Evolutionary conservation across 2,113 vertebrate species (phyloP).

Genomic region (Lophochroa leadbeateri): DNA sequence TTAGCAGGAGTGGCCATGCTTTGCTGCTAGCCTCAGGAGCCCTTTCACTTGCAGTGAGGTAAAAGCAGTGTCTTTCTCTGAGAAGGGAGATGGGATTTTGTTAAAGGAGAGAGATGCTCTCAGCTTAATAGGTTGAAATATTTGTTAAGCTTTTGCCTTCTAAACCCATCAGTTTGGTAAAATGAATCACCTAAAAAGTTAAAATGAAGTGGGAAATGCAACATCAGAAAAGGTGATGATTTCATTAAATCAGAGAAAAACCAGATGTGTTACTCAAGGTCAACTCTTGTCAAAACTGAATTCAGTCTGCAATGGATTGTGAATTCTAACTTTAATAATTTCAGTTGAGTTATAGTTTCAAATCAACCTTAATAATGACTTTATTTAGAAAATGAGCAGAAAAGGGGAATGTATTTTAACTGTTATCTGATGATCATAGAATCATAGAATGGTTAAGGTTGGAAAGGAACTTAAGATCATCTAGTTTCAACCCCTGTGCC

Average conservation of each 20-base stretch:
- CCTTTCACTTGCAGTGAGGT: background rate
- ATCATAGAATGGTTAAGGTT: background rate
- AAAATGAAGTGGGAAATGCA: background rate
- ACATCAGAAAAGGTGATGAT: background rate
- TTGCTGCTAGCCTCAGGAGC: fast-evolving
- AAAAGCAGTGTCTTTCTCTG: background rate
- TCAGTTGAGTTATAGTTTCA: background rate
- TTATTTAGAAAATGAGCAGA: background rate
- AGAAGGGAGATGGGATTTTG: background rate
- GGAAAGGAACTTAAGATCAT: background rate
- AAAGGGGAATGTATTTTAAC: background rate
- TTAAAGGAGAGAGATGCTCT: background rate
- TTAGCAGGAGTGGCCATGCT: background rate
- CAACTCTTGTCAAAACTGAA: background rate
- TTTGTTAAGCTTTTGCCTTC: background rate
- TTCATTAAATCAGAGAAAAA: background rate
- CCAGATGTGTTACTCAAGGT: background rate
- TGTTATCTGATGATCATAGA: background rate
- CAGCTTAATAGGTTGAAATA: background rate
- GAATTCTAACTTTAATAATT: background rate
- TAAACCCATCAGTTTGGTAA: background rate
- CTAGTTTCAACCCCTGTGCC: background rate
- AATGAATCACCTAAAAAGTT: background rate
- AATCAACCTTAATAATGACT: background rate
- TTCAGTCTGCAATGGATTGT: background rate